A percentile compares a stretch with the other conserved stretches of the same genome.
phyloP scores from a whole-genome alignment of 37 sponge, comb jelly and placozoan genomes.

The Aplysina aerophoba region DNA sequence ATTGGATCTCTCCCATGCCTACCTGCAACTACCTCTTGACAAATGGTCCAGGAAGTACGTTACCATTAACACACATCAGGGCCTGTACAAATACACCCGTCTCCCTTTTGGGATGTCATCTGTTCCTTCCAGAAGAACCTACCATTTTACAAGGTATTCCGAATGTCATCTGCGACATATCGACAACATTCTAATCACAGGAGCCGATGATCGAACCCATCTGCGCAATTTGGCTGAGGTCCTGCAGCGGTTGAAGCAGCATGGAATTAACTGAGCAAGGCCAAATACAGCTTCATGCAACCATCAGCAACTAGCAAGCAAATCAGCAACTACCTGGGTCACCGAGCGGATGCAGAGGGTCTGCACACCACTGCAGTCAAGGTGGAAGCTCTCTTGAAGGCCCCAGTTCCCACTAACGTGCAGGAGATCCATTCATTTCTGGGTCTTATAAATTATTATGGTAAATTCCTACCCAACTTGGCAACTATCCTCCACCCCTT shows the following conservation, averaged over 20 bases:
- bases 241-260: background rate
- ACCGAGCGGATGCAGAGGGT: slow-evolving; percentile 11
- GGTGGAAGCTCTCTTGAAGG: slow-evolving; percentile 19
- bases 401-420: background rate
- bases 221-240: background rate
- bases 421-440: slow-evolving; percentile 20
- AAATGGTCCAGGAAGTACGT: background rate
- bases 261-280: background rate
- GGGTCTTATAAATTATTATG: slow-evolving; percentile 28
- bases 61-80: slow-evolving; percentile 39
- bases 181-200: slow-evolving; percentile 46
- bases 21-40: slow-evolving; percentile 7
- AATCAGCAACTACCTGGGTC: no score
- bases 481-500: slow-evolving; percentile 17
- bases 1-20: slow-evolving; percentile 26
- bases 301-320: no score
- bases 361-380: slow-evolving; percentile 3
- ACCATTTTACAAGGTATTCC: slow-evolving; percentile 27
- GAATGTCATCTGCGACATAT: slow-evolving; percentile 14
- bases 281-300: slow-evolving; percentile 6
- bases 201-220: background rate
- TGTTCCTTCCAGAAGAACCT: slow-evolving; percentile 22
- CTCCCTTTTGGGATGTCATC: slow-evolving; percentile 48
- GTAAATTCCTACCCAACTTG: slow-evolving; percentile 32
- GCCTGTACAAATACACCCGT: slow-evolving; percentile 32